Conservation (phyloP, 2,888 invertebrate genomes). For the Diabrotica balteata region DNA sequence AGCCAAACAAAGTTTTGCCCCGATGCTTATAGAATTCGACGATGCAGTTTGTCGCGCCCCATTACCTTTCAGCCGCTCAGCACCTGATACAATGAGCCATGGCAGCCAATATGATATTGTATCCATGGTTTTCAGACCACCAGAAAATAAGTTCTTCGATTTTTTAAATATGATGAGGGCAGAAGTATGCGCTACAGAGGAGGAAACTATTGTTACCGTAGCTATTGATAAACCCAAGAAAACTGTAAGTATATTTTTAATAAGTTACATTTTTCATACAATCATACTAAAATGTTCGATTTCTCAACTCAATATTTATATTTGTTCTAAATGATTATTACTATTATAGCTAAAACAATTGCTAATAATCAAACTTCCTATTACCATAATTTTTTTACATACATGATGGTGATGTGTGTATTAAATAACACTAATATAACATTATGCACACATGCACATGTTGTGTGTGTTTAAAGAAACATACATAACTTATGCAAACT, state of each 20-base stretch:
- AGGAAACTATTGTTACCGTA: slow-evolving; percentile 24
- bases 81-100: not conserved
- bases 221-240: slow-evolving; percentile 11
- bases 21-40: slow-evolving; percentile 11
- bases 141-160: slow-evolving; percentile 48
- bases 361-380: too few relatives aligned
- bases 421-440: too few relatives aligned
- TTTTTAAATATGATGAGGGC: slow-evolving; percentile 38
- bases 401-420: too few relatives aligned
- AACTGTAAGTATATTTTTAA: not conserved
- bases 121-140: slow-evolving; percentile 47
- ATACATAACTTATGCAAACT: too few relatives aligned
- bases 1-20: slow-evolving; percentile 19
- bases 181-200: slow-evolving; percentile 27
- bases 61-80: not conserved
- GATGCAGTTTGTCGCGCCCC: not conserved
- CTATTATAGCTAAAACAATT: too few relatives aligned
- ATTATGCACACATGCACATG: too few relatives aligned
- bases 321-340: too few relatives aligned
- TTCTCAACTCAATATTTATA: too few relatives aligned
- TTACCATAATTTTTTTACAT: too few relatives aligned
- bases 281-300: too few relatives aligned
- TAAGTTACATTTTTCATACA: too few relatives aligned
- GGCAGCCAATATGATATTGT: slow-evolving; percentile 40
- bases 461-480: too few relatives aligned